These are phyloP conservation scores for Acanthurus lineatus DNA, from an alignment of 2,797 vertebrate genomes.

Conservation along the genomic window DNA sequence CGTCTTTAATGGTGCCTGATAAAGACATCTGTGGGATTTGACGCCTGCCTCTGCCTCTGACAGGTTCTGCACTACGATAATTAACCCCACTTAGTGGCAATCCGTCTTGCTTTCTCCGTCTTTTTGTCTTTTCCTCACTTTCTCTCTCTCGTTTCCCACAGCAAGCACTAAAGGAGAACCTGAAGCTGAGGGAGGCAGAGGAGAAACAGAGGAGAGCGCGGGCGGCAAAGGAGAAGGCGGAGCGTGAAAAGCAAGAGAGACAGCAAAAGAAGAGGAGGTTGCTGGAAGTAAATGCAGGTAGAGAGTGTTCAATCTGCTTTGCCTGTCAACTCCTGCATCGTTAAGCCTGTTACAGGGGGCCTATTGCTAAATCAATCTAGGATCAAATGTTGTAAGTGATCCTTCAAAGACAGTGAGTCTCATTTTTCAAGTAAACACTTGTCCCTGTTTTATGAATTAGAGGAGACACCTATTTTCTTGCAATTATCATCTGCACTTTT, in stretches of 20 bases:
- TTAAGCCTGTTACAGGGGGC: slow-evolving; percentile 37
- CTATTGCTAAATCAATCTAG: slow-evolving; percentile 46
- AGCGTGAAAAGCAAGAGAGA: slow-evolving; percentile 92
- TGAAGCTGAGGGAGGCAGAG: slow-evolving; percentile 89
- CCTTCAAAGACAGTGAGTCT: slow-evolving; percentile 55
- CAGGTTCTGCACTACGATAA: slow-evolving; percentile 59
- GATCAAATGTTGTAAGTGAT: slow-evolving; percentile 45
- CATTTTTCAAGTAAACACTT: slow-evolving; percentile 54
- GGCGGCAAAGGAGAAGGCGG: slow-evolving; percentile 94
- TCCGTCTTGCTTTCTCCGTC: slow-evolving; percentile 47
- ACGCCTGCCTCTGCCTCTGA: slow-evolving; percentile 64
- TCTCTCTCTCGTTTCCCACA: slow-evolving; percentile 65
- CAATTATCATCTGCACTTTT: not conserved
- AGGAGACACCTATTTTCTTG: slow-evolving; percentile 31
- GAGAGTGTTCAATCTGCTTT: slow-evolving; percentile 60
- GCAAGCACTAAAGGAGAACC: slow-evolving; percentile 96
- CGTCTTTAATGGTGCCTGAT: slow-evolving; percentile 64
- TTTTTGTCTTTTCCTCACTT: slow-evolving; percentile 18
- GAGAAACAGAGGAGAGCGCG: slow-evolving; percentile 93
- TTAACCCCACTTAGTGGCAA: slow-evolving; percentile 73
- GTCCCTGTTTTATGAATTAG: slow-evolving; percentile 34
- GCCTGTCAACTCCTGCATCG: slow-evolving; percentile 34
- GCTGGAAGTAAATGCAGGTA: slow-evolving; percentile 94
- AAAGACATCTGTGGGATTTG: slow-evolving; percentile 60
- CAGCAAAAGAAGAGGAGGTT: slow-evolving; percentile 94